These are phyloP conservation scores for Paramacrobiotus metropolitanus DNA, from an alignment of 1,140 invertebrate genomes.

Conservation along the genomic window DNA sequence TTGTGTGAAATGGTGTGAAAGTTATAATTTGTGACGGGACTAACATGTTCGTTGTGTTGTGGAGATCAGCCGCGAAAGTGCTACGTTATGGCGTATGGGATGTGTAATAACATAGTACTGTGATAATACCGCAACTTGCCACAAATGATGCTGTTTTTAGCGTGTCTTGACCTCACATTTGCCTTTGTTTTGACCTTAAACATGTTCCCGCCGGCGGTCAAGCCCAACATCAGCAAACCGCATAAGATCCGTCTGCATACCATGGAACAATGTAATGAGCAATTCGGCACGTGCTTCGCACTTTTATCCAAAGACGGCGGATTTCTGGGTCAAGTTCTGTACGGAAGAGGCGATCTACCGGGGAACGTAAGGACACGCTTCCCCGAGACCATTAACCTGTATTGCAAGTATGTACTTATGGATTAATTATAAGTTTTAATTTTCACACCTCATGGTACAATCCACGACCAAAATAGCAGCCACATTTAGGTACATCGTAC, in stretches of 20 bases:
- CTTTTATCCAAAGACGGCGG: background rate
- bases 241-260: background rate
- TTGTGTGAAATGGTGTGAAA: background rate
- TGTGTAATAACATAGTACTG: too few species aligned
- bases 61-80: too few species aligned
- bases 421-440: too few species aligned
- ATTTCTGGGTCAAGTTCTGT: background rate
- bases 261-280: background rate
- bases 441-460: too few species aligned
- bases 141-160: background rate
- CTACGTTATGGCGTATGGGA: too few species aligned
- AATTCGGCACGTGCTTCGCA: background rate
- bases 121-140: too few species aligned
- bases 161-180: background rate
- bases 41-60: too few species aligned
- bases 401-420: background rate
- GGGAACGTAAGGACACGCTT: background rate
- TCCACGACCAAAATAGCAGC: too few species aligned
- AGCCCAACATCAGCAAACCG: background rate
- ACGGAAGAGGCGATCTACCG: background rate
- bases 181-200: conserved; percentile 1
- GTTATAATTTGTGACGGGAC: too few species aligned
- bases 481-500: too few species aligned
- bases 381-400: background rate
- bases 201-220: background rate